Base-by-base conservation (phyloP, 2,797 vertebrate species). In the Amazonetta brasiliensis region DNA sequence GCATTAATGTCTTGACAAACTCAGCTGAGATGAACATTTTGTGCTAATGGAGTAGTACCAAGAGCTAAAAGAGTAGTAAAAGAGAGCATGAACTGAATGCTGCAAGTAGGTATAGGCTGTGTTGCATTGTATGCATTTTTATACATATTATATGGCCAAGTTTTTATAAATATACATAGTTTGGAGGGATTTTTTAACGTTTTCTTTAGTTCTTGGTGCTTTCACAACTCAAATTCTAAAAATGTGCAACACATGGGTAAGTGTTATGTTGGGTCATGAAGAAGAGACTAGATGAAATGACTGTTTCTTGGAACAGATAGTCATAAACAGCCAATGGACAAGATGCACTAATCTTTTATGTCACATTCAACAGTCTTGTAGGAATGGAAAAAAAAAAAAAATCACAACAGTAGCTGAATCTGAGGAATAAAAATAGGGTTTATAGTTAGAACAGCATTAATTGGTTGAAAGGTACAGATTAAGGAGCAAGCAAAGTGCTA, bases 91-190 rank as follows among this genome's bases (percentile, higher is more conserved):
- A 56, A 85, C 23, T 48, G 37, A 69, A 74, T 69, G 18, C 14
- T 58, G 1, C 30, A 33, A 35, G 23, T 39, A 88, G 12, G 5
- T 21, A n/a, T 23, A 33, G 21, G 2, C 4, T 72, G 12, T 4
- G 9, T 31, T 86, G 14, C 48, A 67, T 67, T 20, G 43, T 44
- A 44, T 44, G 19, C 10, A 14, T n/a, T 76, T 79, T 80, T 74
- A 35, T 8, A 62, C 0, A 1, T 10, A 55, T 39, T 43, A 19
- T 39, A 33, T 58, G 15, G 5, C 5, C 25, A 73, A 6, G 11
- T 11, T 68, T 60, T 87, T 69, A 46, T 23, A 69, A 69, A 60
- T 2, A 17, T 33, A 73, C 12, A 41, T 22, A 48, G 12, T 58
- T 37, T 35, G 12, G 30, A 56, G 59, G 11, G 5, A 37, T 74